Evolutionary conservation across 2,797 vertebrate species (phyloP).

Genomic region (Acrocephalus scirpaceus): DNA sequence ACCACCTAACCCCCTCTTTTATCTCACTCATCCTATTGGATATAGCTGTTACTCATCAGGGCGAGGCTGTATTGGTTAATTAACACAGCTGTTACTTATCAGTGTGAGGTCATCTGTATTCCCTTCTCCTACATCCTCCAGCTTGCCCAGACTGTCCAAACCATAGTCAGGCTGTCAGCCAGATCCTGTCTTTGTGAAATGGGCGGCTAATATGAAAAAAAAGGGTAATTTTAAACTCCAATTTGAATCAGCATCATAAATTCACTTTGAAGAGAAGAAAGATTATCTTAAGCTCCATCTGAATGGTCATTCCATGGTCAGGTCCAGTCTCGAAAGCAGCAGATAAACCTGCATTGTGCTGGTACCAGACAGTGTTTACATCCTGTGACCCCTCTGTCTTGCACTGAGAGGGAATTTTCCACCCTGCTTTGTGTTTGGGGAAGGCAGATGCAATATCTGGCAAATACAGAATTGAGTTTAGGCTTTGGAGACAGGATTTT

Average conservation of each 20-base stretch:
- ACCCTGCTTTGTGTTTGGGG: not conserved
- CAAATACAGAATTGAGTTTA: not conserved
- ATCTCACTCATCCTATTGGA: not conserved
- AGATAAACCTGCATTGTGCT: not conserved
- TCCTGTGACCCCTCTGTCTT: not conserved
- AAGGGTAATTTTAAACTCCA: not conserved
- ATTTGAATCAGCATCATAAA: not conserved
- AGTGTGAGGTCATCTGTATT: not conserved
- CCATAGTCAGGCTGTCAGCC: not conserved
- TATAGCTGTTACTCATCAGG: not conserved
- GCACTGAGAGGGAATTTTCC: not conserved
- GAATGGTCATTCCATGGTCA: not conserved
- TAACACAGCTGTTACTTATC: not conserved
- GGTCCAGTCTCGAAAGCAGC: not conserved
- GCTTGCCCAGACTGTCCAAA: not conserved
- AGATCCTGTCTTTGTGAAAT: not conserved
- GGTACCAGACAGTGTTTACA: not conserved
- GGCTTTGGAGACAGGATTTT: not conserved
- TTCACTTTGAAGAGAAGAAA: not conserved
- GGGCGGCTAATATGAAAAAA: not conserved
- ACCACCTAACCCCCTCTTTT: not conserved
- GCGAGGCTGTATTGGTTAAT: not conserved
- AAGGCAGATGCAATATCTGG: not conserved
- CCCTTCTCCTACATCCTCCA: not conserved
- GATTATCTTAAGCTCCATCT: not conserved